Evolutionary conservation across 2,797 vertebrate species (phyloP).

Genomic region (Sebastes goodei): DNA sequence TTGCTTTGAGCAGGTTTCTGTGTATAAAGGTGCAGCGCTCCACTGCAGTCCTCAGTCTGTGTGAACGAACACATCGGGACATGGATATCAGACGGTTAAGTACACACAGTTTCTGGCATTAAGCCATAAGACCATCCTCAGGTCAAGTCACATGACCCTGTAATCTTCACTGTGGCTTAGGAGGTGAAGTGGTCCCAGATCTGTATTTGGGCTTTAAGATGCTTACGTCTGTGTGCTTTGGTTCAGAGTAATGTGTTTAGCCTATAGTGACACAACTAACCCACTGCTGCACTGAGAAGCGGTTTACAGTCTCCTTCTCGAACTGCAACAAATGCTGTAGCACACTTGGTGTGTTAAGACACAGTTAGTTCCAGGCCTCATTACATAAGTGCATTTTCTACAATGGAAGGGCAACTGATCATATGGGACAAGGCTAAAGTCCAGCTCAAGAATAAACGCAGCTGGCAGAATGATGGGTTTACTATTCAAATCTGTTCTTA

Average conservation of each 20-base stretch:
- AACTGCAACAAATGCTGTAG: background rate
- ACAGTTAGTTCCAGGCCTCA: background rate
- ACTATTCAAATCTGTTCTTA: background rate
- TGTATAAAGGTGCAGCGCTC: background rate
- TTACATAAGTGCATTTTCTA: constrained; percentile 25
- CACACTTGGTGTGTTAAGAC: background rate
- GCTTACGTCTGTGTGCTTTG: constrained; percentile 56
- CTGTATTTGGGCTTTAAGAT: constrained; percentile 68
- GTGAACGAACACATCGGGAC: background rate
- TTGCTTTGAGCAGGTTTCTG: background rate
- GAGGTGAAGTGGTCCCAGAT: constrained; percentile 68
- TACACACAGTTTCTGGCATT: constrained; percentile 31
- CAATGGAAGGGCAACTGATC: background rate
- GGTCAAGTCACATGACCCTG: constrained; percentile 67
- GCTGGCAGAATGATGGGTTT: background rate
- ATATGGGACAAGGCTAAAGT: background rate
- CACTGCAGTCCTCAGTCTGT: background rate
- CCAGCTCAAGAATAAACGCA: background rate
- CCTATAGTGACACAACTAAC: background rate
- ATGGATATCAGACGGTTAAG: constrained; percentile 38
- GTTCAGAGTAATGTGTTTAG: constrained; percentile 3
- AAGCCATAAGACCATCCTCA: constrained; percentile 54
- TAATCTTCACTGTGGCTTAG: constrained; percentile 67
- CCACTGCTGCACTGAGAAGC: background rate
- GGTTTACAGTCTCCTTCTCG: background rate